These are phyloP conservation scores for Scrobipalpa atriplicella DNA, from an alignment of 2,888 invertebrate genomes.

Conservation along the genomic window DNA sequence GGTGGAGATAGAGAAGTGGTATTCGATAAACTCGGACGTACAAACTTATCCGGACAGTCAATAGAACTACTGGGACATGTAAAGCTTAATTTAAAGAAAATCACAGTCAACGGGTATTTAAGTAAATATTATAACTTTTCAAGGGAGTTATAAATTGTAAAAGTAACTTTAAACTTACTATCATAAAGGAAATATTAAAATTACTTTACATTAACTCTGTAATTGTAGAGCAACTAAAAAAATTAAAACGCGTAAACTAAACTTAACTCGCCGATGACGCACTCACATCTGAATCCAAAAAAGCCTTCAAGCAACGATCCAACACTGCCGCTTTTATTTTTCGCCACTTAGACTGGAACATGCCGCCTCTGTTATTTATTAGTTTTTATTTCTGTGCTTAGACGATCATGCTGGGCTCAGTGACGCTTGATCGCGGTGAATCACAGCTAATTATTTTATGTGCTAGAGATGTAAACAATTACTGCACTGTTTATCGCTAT, in stretches of 20 bases:
- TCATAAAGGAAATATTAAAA: no score
- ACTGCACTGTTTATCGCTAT: constrained; percentile 21
- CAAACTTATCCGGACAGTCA: no score
- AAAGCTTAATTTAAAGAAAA: no score
- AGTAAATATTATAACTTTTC: no score
- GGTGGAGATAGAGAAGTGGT: no score
- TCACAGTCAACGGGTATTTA: no score
- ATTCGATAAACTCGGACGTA: no score
- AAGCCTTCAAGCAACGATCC: constrained; percentile 27
- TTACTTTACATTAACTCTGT: no score
- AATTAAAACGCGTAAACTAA: not conserved
- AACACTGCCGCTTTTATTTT: constrained; percentile 3
- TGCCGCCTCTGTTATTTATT: constrained; percentile 25
- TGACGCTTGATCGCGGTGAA: constrained; percentile 71
- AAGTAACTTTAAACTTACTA: no score
- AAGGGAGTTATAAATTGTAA: no score
- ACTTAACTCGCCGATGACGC: constrained; percentile 7
- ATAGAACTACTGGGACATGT: no score
- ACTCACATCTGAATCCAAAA: not conserved
- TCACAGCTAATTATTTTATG: constrained; percentile 77
- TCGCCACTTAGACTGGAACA: not conserved
- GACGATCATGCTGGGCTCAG: constrained; percentile 55
- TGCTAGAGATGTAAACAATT: constrained; percentile 58
- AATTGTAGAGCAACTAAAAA: not conserved
- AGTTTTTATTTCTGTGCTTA: constrained; percentile 27